phyloP scores from a whole-genome alignment of 1,140 invertebrate species.

The Ladona fulva region DNA sequence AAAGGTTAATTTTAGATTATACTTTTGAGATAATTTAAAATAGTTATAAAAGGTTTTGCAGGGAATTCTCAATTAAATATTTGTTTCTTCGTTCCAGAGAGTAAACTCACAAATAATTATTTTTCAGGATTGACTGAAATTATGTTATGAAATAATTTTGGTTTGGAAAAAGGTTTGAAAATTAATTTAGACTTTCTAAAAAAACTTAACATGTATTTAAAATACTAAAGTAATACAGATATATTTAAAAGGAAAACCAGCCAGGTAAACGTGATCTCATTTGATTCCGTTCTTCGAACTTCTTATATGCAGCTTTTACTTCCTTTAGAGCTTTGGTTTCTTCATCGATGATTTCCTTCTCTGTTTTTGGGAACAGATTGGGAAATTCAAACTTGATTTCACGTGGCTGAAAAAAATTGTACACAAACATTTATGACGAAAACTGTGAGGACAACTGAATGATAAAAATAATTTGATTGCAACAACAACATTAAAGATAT shows the following conservation, averaged over 20 bases:
- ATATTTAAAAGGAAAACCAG: slow-evolving; percentile 47
- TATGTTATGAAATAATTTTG: too few species aligned
- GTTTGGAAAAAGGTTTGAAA: too few species aligned
- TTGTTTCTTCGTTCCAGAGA: too few species aligned
- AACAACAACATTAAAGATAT: slow-evolving; percentile 15
- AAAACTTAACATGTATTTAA: not conserved
- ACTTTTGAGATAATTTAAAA: too few species aligned
- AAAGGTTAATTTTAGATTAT: too few species aligned
- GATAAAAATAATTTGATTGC: slow-evolving; percentile 17
- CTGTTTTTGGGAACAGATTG: slow-evolving; percentile 37
- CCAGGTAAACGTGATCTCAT: slow-evolving; percentile 44
- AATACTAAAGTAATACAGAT: not conserved
- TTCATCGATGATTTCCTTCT: slow-evolving; percentile 32
- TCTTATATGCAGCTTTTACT: slow-evolving; percentile 37
- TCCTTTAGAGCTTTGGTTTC: slow-evolving; percentile 42
- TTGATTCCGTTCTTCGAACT: slow-evolving; percentile 41
- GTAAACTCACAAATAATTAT: too few species aligned
- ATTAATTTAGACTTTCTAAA: too few species aligned
- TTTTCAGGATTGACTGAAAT: too few species aligned
- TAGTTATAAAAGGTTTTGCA: too few species aligned
- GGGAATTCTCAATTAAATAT: too few species aligned
- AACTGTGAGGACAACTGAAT: slow-evolving; percentile 15
- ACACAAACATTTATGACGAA: slow-evolving; percentile 20
- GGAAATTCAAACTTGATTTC: slow-evolving; percentile 47
- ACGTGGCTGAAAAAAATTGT: slow-evolving; percentile 39